Evolutionary conservation across 2,888 invertebrate species (phyloP).

Genomic region (Euzetes globulus): DNA sequence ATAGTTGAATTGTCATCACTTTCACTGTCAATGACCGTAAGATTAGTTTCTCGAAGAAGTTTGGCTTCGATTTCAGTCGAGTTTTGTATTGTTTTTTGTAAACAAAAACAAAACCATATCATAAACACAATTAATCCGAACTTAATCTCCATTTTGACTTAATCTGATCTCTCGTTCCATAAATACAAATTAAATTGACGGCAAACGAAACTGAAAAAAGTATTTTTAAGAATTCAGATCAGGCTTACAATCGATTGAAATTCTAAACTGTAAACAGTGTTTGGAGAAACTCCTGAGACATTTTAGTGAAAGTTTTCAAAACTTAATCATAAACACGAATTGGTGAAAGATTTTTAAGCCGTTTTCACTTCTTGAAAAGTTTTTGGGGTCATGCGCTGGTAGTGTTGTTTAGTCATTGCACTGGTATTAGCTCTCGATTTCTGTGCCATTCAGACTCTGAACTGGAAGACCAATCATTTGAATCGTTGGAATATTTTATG

Average conservation of each 20-base stretch:
- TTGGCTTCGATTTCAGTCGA: not conserved
- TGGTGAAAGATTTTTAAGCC: conserved; percentile 7
- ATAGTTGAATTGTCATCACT: not conserved
- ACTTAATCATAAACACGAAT: not conserved
- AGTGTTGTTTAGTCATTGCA: not conserved
- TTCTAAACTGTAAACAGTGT: no score
- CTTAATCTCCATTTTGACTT: not conserved
- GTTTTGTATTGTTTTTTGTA: not conserved
- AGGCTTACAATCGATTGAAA: no score
- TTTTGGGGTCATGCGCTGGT: conserved; percentile 21
- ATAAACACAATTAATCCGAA: not conserved
- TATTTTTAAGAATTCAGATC: no score
- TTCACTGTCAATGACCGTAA: not conserved
- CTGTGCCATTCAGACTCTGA: not conserved
- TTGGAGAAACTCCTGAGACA: not conserved
- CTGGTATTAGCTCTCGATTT: conserved; percentile 2
- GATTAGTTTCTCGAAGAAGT: not conserved
- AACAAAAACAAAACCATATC: not conserved
- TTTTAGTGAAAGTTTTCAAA: not conserved
- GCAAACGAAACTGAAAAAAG: no score
- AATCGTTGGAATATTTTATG: not conserved
- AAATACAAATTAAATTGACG: no score
- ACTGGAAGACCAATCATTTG: not conserved
- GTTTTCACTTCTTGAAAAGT: conserved; percentile 9
- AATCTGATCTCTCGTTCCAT: not conserved